Percentiles rank a stretch among this genome's conserved stretches.
Evolutionary conservation across 2,113 vertebrate species (phyloP).

Genomic region (Hippocampus abdominalis): DNA sequence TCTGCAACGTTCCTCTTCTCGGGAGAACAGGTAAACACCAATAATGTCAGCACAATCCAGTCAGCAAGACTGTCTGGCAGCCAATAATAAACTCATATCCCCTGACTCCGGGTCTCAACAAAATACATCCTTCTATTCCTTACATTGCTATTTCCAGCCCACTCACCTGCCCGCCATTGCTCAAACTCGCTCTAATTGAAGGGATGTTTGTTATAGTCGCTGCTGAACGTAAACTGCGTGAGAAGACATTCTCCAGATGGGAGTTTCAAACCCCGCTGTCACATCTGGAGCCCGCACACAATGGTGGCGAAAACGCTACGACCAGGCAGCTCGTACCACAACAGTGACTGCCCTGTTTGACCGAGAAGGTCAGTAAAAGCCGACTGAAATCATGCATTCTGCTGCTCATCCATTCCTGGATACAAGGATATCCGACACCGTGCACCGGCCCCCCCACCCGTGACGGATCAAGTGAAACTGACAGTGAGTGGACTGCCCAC

Average conservation of each 20-base stretch:
- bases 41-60: slow-evolving; percentile 74
- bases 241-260: slow-evolving; percentile 38
- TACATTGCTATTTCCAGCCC: slow-evolving; percentile 51
- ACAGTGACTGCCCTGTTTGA: slow-evolving; percentile 43
- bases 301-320: slow-evolving; percentile 6
- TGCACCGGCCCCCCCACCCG: slow-evolving; percentile 25
- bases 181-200: slow-evolving; percentile 49
- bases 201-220: slow-evolving; percentile 33
- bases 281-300: slow-evolving; percentile 33
- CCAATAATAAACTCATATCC: slow-evolving; percentile 72
- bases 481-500: slow-evolving; percentile 50
- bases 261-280: slow-evolving; percentile 29
- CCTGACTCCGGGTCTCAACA: slow-evolving; percentile 61
- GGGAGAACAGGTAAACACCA: slow-evolving; percentile 68
- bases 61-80: slow-evolving; percentile 70
- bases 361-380: slow-evolving; percentile 31
- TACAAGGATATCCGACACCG: slow-evolving; percentile 36
- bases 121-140: slow-evolving; percentile 51
- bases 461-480: slow-evolving; percentile 62
- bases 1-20: slow-evolving; percentile 58
- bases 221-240: slow-evolving; percentile 34
- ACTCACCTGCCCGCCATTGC: slow-evolving; percentile 34
- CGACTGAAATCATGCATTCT: slow-evolving; percentile 25
- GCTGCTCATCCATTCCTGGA: slow-evolving; percentile 39
- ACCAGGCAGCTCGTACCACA: slow-evolving; percentile 37